Evolutionary conservation across 2,888 invertebrate species (phyloP).

Genomic region (Gibbula magus): DNA sequence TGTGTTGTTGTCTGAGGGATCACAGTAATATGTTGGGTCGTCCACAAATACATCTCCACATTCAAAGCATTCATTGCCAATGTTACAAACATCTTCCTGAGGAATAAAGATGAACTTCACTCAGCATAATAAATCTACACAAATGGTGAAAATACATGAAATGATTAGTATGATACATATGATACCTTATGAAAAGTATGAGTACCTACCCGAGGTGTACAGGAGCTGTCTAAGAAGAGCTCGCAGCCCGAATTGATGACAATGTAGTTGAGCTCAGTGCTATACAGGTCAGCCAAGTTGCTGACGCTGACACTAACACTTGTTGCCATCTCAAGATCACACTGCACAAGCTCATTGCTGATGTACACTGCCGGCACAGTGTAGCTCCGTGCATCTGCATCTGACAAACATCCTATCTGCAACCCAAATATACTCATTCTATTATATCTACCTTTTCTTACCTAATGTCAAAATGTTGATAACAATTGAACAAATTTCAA

Average conservation of each 20-base stretch:
- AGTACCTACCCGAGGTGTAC: conserved; percentile 27
- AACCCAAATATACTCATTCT: background rate
- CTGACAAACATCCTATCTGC: conserved; percentile 10
- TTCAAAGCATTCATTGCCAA: conserved; percentile 37
- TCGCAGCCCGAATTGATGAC: conserved; percentile 33
- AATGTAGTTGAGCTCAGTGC: conserved; percentile 16
- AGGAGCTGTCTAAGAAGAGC: conserved; percentile 9
- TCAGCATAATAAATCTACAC: background rate
- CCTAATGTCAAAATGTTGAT: too few species aligned
- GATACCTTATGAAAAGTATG: background rate
- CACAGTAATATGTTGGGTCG: conserved; percentile 40
- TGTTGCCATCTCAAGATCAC: conserved; percentile 26
- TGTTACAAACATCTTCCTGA: conserved; percentile 41
- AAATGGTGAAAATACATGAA: too few species aligned
- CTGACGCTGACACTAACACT: conserved; percentile 38
- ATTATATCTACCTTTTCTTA: too few species aligned
- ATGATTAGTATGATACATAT: background rate
- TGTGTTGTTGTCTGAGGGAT: conserved; percentile 32
- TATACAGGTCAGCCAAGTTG: conserved; percentile 21
- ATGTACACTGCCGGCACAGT: conserved; percentile 38
- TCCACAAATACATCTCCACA: conserved; percentile 42
- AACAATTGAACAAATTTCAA: too few species aligned
- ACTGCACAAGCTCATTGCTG: conserved; percentile 35
- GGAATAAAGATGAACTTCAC: background rate
- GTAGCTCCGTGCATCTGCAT: background rate